Evolutionary conservation across 2,797 vertebrate species (phyloP), one percentile per base, ranked within the genome.

Genomic region (Alfaro cultratus): DNA sequence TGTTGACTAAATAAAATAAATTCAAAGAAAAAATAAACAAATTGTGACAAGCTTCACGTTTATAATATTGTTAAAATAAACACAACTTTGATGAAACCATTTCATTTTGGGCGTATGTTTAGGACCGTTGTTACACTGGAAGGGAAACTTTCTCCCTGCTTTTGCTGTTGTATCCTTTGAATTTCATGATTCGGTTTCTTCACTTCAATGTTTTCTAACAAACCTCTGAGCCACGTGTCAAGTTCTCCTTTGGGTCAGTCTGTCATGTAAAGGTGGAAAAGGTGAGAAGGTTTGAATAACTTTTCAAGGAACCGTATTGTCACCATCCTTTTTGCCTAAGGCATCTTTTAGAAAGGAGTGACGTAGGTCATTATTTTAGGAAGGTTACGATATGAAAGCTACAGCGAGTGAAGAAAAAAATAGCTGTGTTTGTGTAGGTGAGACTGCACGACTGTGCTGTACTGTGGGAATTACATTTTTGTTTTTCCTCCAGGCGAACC

Each of bases 401-500:
- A 21, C 15, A 36, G 31, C 7, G 1, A 7, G 31, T 34, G 60
- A 34, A 39, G 34, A 68, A 5, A 26, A 26, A 41, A 41, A 68
- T 21, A 0, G 12, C 39, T 2, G 11, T 68, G 64, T 21, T 21
- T 13, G 26, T 36, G 34, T 39, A 4, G 18, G 31, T 36, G 34
- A 68, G 36, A 12, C 21, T 12, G 36, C 18, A 39, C 11, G 23
- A 67, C 7, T 41, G 23, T 15, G 6, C 29, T 16, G 7, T 31
- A 10, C 10, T 36, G 15, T 68, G 51, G 47, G 21, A 26, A 21
- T 39, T 7, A 53, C 31, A 43, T 85, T 2, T 80, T 76, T 1
- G 0, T 80, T 79, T 9, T 73, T 74, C 10, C 67, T 82, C 62
- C 84, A 99, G 99, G 98, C 98, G 6, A 97, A 98, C 75, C 97